Base-by-base conservation (phyloP, 2,797 vertebrate genomes). In the Cirrhinus mrigala region DNA sequence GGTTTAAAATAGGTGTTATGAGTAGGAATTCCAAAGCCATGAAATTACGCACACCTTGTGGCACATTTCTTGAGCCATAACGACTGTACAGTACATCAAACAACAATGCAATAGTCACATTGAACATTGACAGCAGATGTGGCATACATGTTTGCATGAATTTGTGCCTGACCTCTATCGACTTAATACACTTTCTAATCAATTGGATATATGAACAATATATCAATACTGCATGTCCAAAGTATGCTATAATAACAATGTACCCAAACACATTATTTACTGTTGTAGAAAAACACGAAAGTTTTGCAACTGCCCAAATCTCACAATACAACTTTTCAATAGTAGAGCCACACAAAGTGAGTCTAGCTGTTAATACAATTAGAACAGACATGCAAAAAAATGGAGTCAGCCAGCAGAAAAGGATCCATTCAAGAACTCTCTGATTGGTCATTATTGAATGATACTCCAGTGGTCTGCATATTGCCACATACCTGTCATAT, bases 251-350 rank as follows among this genome's bases (percentile, higher is more conserved):
- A 68, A 87, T 78, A 29, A 89, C 22, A 24, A 68, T 50, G 16
- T 81, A 87, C 52, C 87, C 89, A 82, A 86, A 50, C 9, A 89
- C 71, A 85, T 83, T 90, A 85, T 87, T 91, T 14, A 86, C 48
- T 7, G 84, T 86, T 1, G 88, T 91, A 16, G 86, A 70, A 76
- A 69, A 79, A 82, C 90, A 91, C 0, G 91, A 82, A 1, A 91
- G 85, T 87, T 91, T 91, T 33, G 88, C 90, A 18, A 91, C 50
- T 52, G 85, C 80, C 90, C 89, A 91, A 58, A 87, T 91, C 50
- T 90, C 88, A 89, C 91, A 91, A 48, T 90, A 91, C 1, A 90
- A 20, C 50, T 90, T 90, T 10, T 88, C 80, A 75, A 91, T 87
- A 22, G 22, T 68, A 44, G 62, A 86, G 58, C 90, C 87, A 81